phyloP scores from a whole-genome alignment of 53 echinoderm and acorn worm species.

The Mesocentrotus franciscanus region DNA sequence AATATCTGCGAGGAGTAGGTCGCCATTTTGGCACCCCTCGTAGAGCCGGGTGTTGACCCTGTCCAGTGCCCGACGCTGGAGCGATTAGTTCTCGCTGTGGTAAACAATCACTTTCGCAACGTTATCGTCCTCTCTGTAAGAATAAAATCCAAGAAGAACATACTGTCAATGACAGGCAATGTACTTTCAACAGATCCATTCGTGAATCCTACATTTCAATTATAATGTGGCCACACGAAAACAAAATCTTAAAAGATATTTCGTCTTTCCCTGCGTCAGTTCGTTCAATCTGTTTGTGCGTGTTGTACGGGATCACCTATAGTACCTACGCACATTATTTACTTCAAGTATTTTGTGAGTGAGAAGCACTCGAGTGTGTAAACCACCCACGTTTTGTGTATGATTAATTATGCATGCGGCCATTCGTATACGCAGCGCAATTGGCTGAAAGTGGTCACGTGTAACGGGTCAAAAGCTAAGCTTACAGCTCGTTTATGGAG shows the following conservation, averaged over 20 bases:
- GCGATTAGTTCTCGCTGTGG: conserved; percentile 61
- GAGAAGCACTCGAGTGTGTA: conserved; percentile 66
- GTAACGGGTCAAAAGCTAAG: conserved; percentile 42
- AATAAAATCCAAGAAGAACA: conserved; percentile 66
- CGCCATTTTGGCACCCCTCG: conserved; percentile 71
- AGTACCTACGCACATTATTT: conserved; percentile 43
- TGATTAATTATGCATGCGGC: conserved; percentile 69
- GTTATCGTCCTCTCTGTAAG: conserved; percentile 67
- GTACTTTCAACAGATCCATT: conserved; percentile 16
- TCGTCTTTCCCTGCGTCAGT: not conserved
- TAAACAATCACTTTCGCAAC: conserved; percentile 67
- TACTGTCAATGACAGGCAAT: conserved; percentile 51
- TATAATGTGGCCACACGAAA: not conserved
- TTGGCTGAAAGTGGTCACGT: conserved; percentile 57
- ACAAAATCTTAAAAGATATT: conserved; percentile 29
- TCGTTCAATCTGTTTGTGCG: conserved; percentile 8
- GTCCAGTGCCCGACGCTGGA: conserved; percentile 57
- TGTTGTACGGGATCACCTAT: not conserved
- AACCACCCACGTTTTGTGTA: conserved; percentile 71
- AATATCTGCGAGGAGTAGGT: conserved; percentile 65
- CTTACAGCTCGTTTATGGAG: conserved; percentile 40
- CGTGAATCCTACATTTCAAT: conserved; percentile 60
- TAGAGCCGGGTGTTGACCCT: conserved; percentile 70
- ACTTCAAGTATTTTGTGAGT: conserved; percentile 55
- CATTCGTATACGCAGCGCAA: conserved; percentile 34